phyloP scores from a whole-genome alignment of 2,797 vertebrate species.

The Yasuhikotakia modesta region DNA sequence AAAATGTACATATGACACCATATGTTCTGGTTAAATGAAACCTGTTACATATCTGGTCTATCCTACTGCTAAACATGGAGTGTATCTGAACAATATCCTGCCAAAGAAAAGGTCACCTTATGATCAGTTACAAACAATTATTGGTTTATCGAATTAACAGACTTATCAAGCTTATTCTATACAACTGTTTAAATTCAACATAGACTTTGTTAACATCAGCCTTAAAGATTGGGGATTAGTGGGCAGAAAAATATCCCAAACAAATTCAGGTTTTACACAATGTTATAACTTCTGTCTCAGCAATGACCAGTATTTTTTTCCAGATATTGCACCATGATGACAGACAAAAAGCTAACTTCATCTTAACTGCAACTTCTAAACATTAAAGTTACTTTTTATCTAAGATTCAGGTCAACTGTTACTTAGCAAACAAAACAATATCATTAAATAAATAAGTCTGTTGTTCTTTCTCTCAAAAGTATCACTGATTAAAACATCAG shows the following conservation, averaged over 20 bases:
- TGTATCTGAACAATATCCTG: not conserved
- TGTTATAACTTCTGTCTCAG: slow-evolving; percentile 3
- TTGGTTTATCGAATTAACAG: slow-evolving; percentile 17
- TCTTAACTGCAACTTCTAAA: slow-evolving; percentile 13
- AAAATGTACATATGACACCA: not conserved
- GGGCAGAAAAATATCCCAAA: not conserved
- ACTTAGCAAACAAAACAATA: slow-evolving; percentile 17
- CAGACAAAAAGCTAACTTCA: slow-evolving; percentile 18
- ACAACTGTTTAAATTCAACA: slow-evolving; percentile 11
- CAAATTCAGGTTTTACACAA: slow-evolving; percentile 5
- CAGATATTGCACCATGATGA: not conserved
- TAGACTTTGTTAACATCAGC: slow-evolving; percentile 12
- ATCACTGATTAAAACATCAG: slow-evolving; percentile 57
- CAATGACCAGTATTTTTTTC: not conserved
- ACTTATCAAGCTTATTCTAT: slow-evolving; percentile 7
- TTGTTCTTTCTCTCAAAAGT: slow-evolving; percentile 21
- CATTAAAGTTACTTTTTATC: slow-evolving; percentile 17
- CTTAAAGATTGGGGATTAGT: not conserved
- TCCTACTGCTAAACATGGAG: not conserved
- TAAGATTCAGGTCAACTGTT: slow-evolving; percentile 22
- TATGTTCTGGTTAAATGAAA: not conserved
- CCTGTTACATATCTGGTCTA: not conserved
- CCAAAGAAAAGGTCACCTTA: slow-evolving; percentile 8
- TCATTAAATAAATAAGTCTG: slow-evolving; percentile 25
- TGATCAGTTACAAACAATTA: slow-evolving; percentile 26